A percentile compares a stretch with the other conserved stretches of the same genome.
Evolutionary conservation across 2,888 invertebrate species (phyloP).

Genomic region (Plagodis dolabraria): DNA sequence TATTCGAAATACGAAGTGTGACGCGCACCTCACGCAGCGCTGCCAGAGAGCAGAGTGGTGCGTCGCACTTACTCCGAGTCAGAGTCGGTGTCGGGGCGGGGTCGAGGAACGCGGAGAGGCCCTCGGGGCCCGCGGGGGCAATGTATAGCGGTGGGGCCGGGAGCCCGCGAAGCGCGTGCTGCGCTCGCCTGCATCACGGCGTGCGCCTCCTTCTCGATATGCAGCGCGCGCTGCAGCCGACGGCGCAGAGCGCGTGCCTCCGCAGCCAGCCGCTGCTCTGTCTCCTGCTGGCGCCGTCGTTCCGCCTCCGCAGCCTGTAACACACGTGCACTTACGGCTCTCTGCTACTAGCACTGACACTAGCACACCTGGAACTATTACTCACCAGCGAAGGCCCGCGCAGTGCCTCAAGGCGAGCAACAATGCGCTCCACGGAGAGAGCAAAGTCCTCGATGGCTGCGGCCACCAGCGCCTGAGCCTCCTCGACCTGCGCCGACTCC

Average conservation of each 20-base stretch:
- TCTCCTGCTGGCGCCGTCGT: not conserved
- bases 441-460: slow-evolving; percentile 26
- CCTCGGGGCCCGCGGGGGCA: not conserved
- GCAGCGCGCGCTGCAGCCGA: not conserved
- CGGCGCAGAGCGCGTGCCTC: not conserved
- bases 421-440: slow-evolving; percentile 16
- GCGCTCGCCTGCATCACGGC: not conserved
- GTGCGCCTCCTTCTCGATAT: not conserved
- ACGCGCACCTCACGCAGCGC: no score
- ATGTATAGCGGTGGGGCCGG: no score
- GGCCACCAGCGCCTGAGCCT: slow-evolving; percentile 18
- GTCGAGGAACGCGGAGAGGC: not conserved
- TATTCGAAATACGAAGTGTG: no score
- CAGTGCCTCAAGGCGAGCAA: slow-evolving; percentile 11
- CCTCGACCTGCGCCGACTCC: slow-evolving; percentile 12
- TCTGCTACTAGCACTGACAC: no score
- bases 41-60: not conserved
- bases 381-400: no score
- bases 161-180: no score
- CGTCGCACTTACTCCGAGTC: not conserved
- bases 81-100: not conserved
- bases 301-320: not conserved
- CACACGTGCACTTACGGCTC: no score
- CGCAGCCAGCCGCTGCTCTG: not conserved
- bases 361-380: no score